Evolutionary conservation across 2,113 vertebrate genomes (phyloP), one percentile per base, ranked within the genome.

Genomic region (Daphoenositta chrysoptera): DNA sequence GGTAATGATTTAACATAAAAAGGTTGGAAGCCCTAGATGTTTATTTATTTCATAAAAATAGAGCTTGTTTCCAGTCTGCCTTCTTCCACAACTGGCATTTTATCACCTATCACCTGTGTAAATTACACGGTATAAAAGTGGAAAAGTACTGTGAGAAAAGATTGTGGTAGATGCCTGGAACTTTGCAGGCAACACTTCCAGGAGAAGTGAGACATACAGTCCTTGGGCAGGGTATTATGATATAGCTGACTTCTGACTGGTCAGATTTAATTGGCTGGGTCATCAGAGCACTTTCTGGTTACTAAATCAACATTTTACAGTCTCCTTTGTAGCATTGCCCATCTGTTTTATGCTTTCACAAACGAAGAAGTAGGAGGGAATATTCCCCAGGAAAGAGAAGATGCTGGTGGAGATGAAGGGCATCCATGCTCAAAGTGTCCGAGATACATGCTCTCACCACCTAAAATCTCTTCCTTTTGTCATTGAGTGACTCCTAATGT

Each of bases 361-460:
- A 54, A 40, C 53, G 30, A 66, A 80, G 35, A 69, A 39, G 23
- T 39, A 39, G 37, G 58, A 91, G 6, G 10, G 42, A 57, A 48
- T 63, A 87, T 11, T 51, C 9, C 3, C 27, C 3, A 30, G 19
- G 4, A 9, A 54, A 40, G 30, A 39, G 17, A 57, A 42, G 24
- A 31, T 81, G 11, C 44, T 66, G 24, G 6, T 75, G 66, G 30
- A 87, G 9, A n/a, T 21, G 13, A 64, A n/a, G 11, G 48, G 22
- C 68, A 35, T 13, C 35, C 6, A 15, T 0, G 0, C 24, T 35
- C 3, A 0, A 11, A 53, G 35, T 30, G 11, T 47, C 23, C 30
- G 24, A 57, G 40, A 22, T 0, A 0, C 1, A 1, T 69, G 13
- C 6, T 78, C 14, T 93, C 33, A 15, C 18, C 15, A 31, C 4